A percentile compares a stretch with the other conserved stretches of the same genome.
Evolutionary conservation across 2,888 invertebrate species (phyloP).

Genomic region (Tiliacea citrago): DNA sequence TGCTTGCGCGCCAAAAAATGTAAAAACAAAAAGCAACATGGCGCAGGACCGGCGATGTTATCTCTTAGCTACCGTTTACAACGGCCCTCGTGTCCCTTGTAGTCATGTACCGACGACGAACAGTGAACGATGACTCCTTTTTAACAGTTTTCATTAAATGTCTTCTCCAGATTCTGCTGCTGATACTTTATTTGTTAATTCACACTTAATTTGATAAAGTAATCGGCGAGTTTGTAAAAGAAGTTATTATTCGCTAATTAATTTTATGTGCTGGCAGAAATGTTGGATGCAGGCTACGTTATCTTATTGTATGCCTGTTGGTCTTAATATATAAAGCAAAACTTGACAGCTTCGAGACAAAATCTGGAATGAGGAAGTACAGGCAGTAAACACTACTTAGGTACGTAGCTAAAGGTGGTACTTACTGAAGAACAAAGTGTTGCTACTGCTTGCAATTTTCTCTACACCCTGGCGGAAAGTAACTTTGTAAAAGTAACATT

Average conservation of each 20-base stretch:
- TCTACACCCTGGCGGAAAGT: constrained; percentile 19
- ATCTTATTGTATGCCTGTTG: background rate
- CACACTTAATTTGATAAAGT: constrained; percentile 49
- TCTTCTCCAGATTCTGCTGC: constrained; percentile 21
- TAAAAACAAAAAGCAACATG: constrained; percentile 69
- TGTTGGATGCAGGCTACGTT: background rate
- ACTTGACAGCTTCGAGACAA: constrained; percentile 26
- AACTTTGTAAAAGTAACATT: background rate
- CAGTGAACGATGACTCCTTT: constrained; percentile 62
- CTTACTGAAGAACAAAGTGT: constrained; percentile 37
- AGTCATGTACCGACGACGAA: constrained; percentile 51
- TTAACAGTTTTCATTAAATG: constrained; percentile 38
- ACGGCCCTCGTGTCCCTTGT: constrained; percentile 46
- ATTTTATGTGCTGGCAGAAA: background rate
- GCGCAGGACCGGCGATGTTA: constrained; percentile 76
- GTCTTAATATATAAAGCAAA: constrained; percentile 22
- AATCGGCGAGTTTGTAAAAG: constrained; percentile 33
- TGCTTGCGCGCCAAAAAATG: constrained; percentile 60
- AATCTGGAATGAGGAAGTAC: constrained; percentile 38
- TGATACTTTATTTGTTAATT: constrained; percentile 47
- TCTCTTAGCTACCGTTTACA: constrained; percentile 81
- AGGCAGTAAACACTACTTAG: constrained; percentile 22
- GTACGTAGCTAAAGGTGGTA: constrained; percentile 19
- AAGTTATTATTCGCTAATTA: constrained; percentile 27
- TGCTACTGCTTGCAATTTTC: constrained; percentile 29